Evolutionary conservation across 2,888 invertebrate species (phyloP).

Genomic region (Polyploca ridens): DNA sequence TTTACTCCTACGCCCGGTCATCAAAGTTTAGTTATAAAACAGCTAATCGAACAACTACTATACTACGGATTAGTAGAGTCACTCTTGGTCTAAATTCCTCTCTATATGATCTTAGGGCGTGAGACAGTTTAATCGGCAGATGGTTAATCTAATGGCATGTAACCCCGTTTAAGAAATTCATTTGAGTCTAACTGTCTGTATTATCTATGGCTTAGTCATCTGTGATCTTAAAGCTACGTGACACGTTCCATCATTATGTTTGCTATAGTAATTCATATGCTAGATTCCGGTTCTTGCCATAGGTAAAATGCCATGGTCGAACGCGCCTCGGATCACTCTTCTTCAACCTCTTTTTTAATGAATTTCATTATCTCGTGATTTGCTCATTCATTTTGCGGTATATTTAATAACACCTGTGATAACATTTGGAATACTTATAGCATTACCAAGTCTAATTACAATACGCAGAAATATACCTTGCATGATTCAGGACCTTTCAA

Average conservation of each 20-base stretch:
- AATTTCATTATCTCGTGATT: no score
- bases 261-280: slow-evolving; percentile 47
- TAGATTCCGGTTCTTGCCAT: slow-evolving; percentile 48
- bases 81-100: no score
- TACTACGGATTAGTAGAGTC: slow-evolving; percentile 8
- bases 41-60: neutral
- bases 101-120: no score
- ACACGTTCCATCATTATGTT: slow-evolving; percentile 40
- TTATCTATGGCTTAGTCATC: slow-evolving; percentile 33
- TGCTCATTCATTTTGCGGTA: neutral
- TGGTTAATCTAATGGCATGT: no score
- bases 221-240: slow-evolving; percentile 24
- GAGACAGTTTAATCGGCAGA: no score
- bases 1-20: neutral
- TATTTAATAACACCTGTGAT: neutral
- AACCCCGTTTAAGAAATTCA: neutral
- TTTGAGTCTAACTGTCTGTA: neutral
- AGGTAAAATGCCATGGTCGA: slow-evolving; percentile 55
- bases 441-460: neutral
- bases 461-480: neutral
- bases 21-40: neutral
- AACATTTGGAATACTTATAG: neutral
- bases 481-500: slow-evolving; percentile 2
- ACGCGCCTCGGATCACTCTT: slow-evolving; percentile 23
- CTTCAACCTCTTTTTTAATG: neutral